Evolutionary conservation across 2,888 invertebrate species (phyloP).

Genomic region (Campoletis raptor): DNA sequence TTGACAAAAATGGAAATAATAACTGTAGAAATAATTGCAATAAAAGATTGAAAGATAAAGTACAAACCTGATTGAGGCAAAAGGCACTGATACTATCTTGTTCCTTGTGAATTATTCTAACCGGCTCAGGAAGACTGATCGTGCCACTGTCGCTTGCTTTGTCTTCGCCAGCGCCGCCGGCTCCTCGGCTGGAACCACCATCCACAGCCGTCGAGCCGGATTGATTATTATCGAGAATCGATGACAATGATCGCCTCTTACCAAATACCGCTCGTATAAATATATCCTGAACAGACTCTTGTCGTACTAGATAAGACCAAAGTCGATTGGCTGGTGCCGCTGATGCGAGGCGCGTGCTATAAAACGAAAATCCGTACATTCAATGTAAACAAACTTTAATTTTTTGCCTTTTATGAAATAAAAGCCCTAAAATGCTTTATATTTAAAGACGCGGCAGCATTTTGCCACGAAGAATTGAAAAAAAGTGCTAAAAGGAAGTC

Average conservation of each 20-base stretch:
- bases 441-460: too few relatives aligned
- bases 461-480: too few relatives aligned
- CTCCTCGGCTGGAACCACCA: slow-evolving; percentile 77
- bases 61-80: slow-evolving; percentile 94
- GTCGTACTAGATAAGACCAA: slow-evolving; percentile 97
- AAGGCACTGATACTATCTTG: slow-evolving; percentile 99
- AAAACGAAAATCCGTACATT: not conserved
- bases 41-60: slow-evolving; percentile 12
- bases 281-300: slow-evolving; percentile 96
- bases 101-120: slow-evolving; percentile 99
- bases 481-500: too few relatives aligned
- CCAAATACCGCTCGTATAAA: slow-evolving; percentile 98
- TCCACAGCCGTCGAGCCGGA: slow-evolving; percentile 78
- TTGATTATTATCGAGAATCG: slow-evolving; percentile 85
- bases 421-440: too few relatives aligned
- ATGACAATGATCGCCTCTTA: slow-evolving; percentile 88
- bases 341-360: slow-evolving; percentile 88
- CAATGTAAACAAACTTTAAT: too few relatives aligned
- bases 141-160: slow-evolving; percentile 83
- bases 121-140: slow-evolving; percentile 90
- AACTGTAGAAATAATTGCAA: not conserved
- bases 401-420: too few relatives aligned
- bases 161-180: slow-evolving; percentile 74
- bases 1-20: too few relatives aligned
- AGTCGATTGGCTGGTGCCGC: slow-evolving; percentile 92